Evolutionary conservation across 2,797 vertebrate genomes (phyloP), one percentile per base, ranked within the genome.

Genomic region (Bovichtus variegatus): DNA sequence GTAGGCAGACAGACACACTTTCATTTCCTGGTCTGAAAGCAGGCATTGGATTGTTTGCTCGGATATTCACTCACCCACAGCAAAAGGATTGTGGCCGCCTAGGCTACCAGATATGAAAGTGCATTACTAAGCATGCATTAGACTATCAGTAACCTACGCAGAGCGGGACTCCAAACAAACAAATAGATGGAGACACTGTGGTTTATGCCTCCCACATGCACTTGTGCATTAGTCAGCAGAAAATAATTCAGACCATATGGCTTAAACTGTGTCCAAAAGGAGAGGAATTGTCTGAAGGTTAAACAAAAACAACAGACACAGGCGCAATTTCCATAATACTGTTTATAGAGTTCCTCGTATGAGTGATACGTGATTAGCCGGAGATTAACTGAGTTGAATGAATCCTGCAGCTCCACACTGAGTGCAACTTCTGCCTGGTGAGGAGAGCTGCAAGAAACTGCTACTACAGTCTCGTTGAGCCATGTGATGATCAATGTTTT

Each of bases 141-240:
- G 83, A 76, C 85, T 75, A 76, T 84, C 65, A 72, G 65, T 82
- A 87, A 77, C 80, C 84, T 80, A 80, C 66, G 50, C 73, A 69
- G 71, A 80, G 53, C 31, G 29, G 60, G 44, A 81, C 80, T 72
- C 83, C 90, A 90, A 89, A 83, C 78, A 93, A 88, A 90, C 79
- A 86, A 82, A 86, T 80, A 72, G 54, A 83, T 78, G 62, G 69
- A 90, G 86, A 80, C 75, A 64, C 72, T 58, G 71, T 81, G 81
- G 68, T 87, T 87, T 75, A 44, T 73, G 75, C 89, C 88, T 78
- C 90, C 89, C 87, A 89, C 89, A 81, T 82, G 70, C 82, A 83
- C 74, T 84, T 73, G 78, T 57, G 31, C 80, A 85, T 93, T 92
- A 94, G 87, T 92, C 91, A 92, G 93, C 93, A 92, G 74, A 93